Evolutionary conservation across 1,140 invertebrate species (phyloP), one percentile per base, ranked within the genome.

Genomic region (Bursaphelenchus mucronatus): DNA sequence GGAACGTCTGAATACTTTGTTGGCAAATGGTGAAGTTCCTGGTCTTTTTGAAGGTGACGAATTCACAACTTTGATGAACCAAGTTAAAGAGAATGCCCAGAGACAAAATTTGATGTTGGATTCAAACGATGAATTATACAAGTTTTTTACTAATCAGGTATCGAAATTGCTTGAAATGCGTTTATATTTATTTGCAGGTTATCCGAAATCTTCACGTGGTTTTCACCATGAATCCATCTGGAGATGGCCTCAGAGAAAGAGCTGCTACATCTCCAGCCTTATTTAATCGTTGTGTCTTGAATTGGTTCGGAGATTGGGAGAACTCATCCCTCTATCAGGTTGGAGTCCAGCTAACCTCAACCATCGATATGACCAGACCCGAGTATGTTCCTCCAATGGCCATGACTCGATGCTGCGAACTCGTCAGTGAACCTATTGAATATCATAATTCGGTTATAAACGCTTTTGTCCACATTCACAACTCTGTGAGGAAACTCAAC

Each of bases 251-350:
- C 5, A 97, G 98, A 82, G 95, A 97, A 83, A 86, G 94, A 64
- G 95, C 96, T 3, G 91, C 95, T 3, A 99, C 96, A 0, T 98
- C 94, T 3, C 96, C 96, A 58, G 96, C 96, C 21, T 85, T 99
- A 17, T 99, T 99, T 86, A 99, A 99, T 85, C 88, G 95, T 82
- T 99, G 96, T 84, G 96, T 99, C 0, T 86, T 99, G 46, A 98
- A 99, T 83, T 99, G 96, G 96, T 98, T 98, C 82, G 96, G 96
- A 0, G 96, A 99, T 84, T 99, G 96, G 96, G 94, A 93, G 10
- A 91, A 96, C 81, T 90, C 90, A 11, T 93, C 95, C 1, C 84
- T 97, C 8, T 98, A 92, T 86, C 92, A 97, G 85, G 90, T 91
- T 66, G 84, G 85, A 50, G 75, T 81, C 59, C 85, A 87, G 72